Conservation (phyloP, 2,113 vertebrate genomes). For the Lagopus leucura region DNA sequence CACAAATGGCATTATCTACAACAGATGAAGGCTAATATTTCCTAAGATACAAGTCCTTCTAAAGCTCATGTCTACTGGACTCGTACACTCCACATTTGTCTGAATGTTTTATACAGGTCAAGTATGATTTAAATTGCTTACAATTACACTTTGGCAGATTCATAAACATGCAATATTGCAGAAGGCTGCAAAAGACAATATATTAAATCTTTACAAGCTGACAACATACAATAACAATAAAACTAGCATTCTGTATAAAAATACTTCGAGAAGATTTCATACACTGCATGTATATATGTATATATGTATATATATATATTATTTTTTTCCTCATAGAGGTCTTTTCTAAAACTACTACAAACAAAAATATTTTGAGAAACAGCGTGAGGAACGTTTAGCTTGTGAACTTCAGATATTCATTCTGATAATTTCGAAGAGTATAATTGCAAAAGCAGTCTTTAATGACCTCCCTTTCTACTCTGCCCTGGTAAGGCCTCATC, state of each 20-base stretch:
- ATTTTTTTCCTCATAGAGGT: neutral
- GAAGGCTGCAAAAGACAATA: neutral
- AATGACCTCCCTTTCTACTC: neutral
- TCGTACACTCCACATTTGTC: neutral
- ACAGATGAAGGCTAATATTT: conserved; percentile 5
- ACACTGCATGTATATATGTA: neutral
- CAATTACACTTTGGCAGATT: neutral
- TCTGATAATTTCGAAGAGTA: neutral
- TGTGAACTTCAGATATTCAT: neutral
- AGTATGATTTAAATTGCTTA: neutral
- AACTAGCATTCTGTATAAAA: neutral
- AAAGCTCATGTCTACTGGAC: neutral
- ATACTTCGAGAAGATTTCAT: neutral
- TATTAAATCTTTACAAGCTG: neutral
- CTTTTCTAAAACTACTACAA: neutral
- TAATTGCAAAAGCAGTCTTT: neutral
- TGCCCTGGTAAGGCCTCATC: no score
- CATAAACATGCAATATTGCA: neutral
- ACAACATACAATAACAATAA: neutral
- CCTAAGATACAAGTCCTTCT: neutral
- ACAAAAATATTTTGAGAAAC: neutral
- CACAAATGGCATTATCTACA: conserved; percentile 28
- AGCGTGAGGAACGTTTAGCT: neutral
- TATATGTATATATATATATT: no score
- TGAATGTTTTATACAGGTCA: neutral